Evolutionary conservation across 2,113 vertebrate genomes (phyloP), one percentile per base, ranked within the genome.

Genomic region (Burhinus bistriatus): DNA sequence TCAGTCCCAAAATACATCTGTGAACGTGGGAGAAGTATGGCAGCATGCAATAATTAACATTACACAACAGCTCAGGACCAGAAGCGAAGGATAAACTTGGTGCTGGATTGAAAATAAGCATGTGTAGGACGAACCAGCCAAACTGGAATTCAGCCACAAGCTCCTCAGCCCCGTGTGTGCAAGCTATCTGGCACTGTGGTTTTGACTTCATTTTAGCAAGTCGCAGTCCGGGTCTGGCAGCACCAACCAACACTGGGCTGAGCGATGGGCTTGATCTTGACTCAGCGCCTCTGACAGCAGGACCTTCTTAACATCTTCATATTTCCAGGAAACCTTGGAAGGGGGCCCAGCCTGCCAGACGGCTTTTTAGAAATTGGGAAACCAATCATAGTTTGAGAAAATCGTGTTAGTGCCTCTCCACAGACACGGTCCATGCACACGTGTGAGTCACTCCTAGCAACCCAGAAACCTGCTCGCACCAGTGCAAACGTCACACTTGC

Each of bases 241-340:
- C 61, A 38, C 72, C 76, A 62, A 51, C 72, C 66, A 51, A 1
- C 0, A 0, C 66, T 14, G 47, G 49, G 3, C 38, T 22, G 40
- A 54, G 72, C 1, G 1, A 15, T 2, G 27, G 45, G n/a, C 42
- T 77, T 6, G 0, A 22, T 34, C 40, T 64, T 38, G 42, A 61
- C 57, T 59, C 3, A 3, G 32, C 1, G 6, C 23, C 26, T 57
- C 69, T 42, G 51, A 54, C 47, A n/a, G 80, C 68, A 66, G 45
- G 66, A 81, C 78, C 84, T 87, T 83, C 78, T 45, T 44, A 47
- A 73, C 79, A 61, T 61, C 70, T 87, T 65, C 40, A 5, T 55
- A 69, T 72, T 90, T 91, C 90, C 89, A 95, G 89, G 57, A 94
- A 95, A 87, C 11, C 59, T 69, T 95, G 94, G 95, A 92, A 89